Base-by-base conservation (phyloP, 1,140 invertebrate species). In the Himalopsyche phryganea region DNA sequence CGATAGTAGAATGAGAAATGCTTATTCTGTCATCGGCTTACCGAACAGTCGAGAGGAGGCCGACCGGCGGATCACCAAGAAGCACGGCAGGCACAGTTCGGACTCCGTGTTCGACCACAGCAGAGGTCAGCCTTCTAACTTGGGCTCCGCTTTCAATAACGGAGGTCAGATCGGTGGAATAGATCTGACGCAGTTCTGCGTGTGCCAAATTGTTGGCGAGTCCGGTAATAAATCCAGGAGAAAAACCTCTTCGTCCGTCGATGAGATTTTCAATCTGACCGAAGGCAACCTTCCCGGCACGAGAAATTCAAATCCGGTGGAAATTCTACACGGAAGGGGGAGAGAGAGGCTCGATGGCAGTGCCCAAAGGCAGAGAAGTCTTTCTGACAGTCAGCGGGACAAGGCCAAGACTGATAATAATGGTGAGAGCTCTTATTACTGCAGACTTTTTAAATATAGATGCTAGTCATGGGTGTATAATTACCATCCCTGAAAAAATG, bases 361-460 rank as follows among this genome's bases (percentile, higher is more conserved):
- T n/a, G 82, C 82, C 55, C 84, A 85, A 69, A 74, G 86, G 60
- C 86, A 88, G 68, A 74, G 87, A 63, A 88, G 86, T 60, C 74
- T 88, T 52, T 88, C 86, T 45, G 86, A 88, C 68, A 87, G 85
- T 72, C 82, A 82, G 50, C 66, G 76, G 61, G 75, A 78, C 61
- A 78, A 78, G 50, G 73, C 74, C 6, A 78, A 77, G 60, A 68
- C 73, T n/a, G 74, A 77, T 9, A 71, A 69, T 53, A 72, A 53
- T 47, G 44, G 47, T 58, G 40, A 51, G 47, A 28, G 23, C 11
- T 14, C 6, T 42, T 42, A n/a, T 35, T 35, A 6, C 33, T n/a
- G n/a, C n/a, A n/a, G n/a, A n/a, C n/a, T n/a, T n/a, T n/a, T n/a
- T n/a, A n/a, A n/a, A n/a, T n/a, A n/a, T n/a, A n/a, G n/a, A n/a